phyloP scores from a whole-genome alignment of 1,140 invertebrate species.

The Musca vetustissima region DNA sequence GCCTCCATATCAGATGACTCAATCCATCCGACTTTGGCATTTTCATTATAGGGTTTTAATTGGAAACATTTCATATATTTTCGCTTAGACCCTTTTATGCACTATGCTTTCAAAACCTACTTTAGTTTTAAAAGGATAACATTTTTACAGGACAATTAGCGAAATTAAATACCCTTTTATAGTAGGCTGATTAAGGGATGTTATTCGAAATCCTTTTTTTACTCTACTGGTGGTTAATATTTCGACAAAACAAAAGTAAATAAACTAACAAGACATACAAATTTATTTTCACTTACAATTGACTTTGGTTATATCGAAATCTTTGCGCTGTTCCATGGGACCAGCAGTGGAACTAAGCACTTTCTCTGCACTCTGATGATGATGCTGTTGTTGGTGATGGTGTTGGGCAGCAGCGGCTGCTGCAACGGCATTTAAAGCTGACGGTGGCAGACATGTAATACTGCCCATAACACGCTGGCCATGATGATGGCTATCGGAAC shows the following conservation, averaged over 20 bases:
- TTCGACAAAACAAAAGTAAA: conserved; percentile 1
- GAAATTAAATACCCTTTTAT: no score
- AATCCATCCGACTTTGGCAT: no score
- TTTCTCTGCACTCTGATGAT: conserved; percentile 33
- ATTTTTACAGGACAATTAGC: no score
- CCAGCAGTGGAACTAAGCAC: conserved; percentile 30
- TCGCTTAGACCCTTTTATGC: no score
- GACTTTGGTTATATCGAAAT: conserved; percentile 52
- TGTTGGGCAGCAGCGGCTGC: conserved; percentile 30
- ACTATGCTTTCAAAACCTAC: no score
- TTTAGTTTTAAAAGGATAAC: no score
- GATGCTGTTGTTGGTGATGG: conserved; percentile 28
- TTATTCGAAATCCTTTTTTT: background rate
- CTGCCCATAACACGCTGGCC: conserved; percentile 36
- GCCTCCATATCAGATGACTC: no score
- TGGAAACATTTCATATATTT: no score
- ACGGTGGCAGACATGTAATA: conserved; percentile 50
- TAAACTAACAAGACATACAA: background rate
- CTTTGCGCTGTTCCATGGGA: conserved; percentile 40
- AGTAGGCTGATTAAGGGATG: background rate
- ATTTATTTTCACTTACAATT: conserved; percentile 46
- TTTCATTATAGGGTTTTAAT: no score
- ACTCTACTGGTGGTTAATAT: background rate
- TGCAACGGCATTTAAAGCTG: conserved; percentile 34
- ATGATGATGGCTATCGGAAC: conserved; percentile 18